Evolutionary conservation across 2,797 vertebrate species (phyloP).

Genomic region (Clarias pachynema): DNA sequence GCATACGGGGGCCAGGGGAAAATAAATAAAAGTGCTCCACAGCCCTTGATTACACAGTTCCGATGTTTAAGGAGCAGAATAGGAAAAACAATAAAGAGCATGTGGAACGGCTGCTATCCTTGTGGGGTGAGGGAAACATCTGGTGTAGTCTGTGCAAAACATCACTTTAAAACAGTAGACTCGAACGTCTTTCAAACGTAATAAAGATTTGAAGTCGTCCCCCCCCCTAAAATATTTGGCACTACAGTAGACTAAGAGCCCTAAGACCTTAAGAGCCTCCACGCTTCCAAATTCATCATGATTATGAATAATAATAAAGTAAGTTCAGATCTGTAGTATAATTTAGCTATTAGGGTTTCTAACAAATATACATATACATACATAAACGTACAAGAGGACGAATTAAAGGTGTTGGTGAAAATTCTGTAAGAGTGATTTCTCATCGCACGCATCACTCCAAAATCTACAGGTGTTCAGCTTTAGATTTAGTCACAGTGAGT

Average conservation of each 20-base stretch:
- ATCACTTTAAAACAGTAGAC: background rate
- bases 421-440: background rate
- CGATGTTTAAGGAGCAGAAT: background rate
- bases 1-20: background rate
- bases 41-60: conserved; percentile 31
- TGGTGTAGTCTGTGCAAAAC: background rate
- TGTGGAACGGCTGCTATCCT: background rate
- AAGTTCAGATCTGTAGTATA: background rate
- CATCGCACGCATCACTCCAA: background rate
- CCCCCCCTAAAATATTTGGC: background rate
- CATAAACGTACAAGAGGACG: background rate
- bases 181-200: background rate
- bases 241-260: background rate
- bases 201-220: background rate
- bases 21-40: conserved; percentile 12
- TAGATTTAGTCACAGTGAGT: background rate
- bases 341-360: background rate
- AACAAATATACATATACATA: background rate
- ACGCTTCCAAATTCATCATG: background rate
- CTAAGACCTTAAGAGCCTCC: background rate
- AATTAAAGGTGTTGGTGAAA: background rate
- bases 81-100: background rate
- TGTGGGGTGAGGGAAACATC: background rate
- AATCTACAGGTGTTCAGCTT: background rate
- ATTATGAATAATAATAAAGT: background rate